Conservation (phyloP, 2,797 vertebrate species). For the Myotis pilosus region DNA sequence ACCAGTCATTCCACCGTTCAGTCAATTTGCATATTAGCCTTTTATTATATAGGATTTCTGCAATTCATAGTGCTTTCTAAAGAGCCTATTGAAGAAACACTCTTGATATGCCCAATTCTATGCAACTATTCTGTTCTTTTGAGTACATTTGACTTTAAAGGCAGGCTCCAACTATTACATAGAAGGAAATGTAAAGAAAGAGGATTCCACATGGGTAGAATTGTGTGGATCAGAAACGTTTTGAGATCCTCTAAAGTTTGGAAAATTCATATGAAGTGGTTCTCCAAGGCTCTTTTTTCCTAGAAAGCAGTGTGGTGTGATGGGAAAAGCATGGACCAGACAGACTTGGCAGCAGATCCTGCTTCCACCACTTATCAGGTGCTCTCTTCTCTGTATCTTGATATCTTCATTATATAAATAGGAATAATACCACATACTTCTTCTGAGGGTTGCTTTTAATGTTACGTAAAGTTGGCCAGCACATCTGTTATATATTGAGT, state of each 20-base stretch:
- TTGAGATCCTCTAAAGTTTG: constrained; percentile 6
- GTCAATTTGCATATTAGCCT: too few relatives aligned
- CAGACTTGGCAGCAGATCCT: background rate
- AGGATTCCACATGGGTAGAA: background rate
- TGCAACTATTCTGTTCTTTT: constrained; percentile 1
- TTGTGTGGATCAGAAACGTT: background rate
- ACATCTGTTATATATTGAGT: background rate
- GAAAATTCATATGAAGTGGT: background rate
- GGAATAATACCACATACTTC: background rate
- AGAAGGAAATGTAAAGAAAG: constrained; percentile 12
- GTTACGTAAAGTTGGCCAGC: background rate
- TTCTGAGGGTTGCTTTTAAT: background rate
- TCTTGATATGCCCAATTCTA: background rate
- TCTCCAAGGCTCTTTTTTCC: background rate
- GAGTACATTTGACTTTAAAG: constrained; percentile 23
- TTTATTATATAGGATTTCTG: background rate
- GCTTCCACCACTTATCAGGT: background rate
- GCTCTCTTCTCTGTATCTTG: constrained; percentile 2
- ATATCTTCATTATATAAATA: background rate
- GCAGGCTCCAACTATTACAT: background rate
- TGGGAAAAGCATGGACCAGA: background rate
- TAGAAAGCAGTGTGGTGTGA: background rate
- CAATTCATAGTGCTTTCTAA: constrained; percentile 23
- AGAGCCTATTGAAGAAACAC: background rate
- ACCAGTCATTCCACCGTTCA: too few relatives aligned